Evolutionary conservation across 2,113 vertebrate species (phyloP).

Genomic region (Picathartes gymnocephalus): DNA sequence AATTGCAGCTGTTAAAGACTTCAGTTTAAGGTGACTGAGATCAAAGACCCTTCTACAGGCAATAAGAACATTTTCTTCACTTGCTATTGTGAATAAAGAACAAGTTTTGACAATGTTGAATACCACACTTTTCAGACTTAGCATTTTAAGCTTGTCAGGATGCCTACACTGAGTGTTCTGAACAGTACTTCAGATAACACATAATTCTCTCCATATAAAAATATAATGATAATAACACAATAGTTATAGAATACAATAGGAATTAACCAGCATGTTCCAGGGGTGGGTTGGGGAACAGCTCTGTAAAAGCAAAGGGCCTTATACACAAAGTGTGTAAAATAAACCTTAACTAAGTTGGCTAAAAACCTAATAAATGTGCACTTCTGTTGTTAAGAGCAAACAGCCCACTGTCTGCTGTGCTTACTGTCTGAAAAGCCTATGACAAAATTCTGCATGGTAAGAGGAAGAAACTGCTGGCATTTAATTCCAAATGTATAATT

Average conservation of each 20-base stretch:
- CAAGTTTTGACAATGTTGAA: not conserved
- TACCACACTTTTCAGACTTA: not conserved
- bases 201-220: not conserved
- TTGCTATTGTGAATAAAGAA: not conserved
- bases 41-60: not conserved
- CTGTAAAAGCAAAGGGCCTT: not conserved
- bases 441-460: conserved; percentile 27
- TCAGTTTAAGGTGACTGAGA: not conserved
- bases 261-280: not conserved
- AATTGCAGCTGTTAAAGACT: not conserved
- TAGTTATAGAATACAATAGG: not conserved
- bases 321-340: not conserved
- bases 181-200: not conserved
- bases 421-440: not conserved
- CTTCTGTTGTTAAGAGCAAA: not conserved
- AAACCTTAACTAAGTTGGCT: not conserved
- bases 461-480: conserved; percentile 31
- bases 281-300: not conserved
- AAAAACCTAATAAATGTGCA: not conserved
- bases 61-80: not conserved
- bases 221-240: not conserved
- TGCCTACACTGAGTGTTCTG: not conserved
- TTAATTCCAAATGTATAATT: conserved; percentile 39
- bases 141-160: not conserved
- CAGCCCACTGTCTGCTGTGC: not conserved